A percentile compares a stretch with the other conserved stretches of the same genome.
These are phyloP conservation scores for Doris montereyensis DNA, from an alignment of 2,888 invertebrate genomes.

Conservation along the genomic window DNA sequence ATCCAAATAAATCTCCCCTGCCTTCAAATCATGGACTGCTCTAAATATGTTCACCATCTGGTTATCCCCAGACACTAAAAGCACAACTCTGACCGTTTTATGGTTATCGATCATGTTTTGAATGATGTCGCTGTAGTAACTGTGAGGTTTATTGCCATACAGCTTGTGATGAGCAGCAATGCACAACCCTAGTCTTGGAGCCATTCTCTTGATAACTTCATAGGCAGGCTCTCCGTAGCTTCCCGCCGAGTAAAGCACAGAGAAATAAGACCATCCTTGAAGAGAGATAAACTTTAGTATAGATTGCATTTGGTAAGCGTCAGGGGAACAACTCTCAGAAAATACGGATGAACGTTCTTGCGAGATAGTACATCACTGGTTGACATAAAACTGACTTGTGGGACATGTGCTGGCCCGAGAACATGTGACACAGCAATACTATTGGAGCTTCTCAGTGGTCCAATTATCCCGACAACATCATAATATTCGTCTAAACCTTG, in stretches of 20 bases:
- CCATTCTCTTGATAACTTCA: conserved; percentile 26
- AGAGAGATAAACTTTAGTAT: conserved; percentile 50
- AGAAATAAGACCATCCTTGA: conserved; percentile 84
- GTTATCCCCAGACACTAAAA: conserved; percentile 55
- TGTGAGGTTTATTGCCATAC: neutral
- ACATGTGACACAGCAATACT: conserved; percentile 48
- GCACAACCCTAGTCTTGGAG: conserved; percentile 23
- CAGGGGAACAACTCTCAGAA: conserved; percentile 57
- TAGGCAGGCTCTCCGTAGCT: conserved; percentile 58
- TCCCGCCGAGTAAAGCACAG: conserved; percentile 82
- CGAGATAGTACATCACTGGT: conserved; percentile 53
- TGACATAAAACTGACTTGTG: conserved; percentile 53
- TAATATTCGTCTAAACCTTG: neutral
- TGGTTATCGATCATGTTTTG: conserved; percentile 39
- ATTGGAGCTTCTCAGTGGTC: conserved; percentile 28
- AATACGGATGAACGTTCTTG: conserved; percentile 49
- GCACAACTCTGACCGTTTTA: conserved; percentile 50
- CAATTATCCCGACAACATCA: conserved; percentile 37
- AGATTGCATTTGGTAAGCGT: conserved; percentile 51
- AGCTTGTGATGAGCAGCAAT: conserved; percentile 27
- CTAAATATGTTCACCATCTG: conserved; percentile 48
- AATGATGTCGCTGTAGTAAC: conserved; percentile 39
- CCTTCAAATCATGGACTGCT: conserved; percentile 41
- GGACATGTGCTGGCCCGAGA: conserved; percentile 49
- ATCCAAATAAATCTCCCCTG: conserved; percentile 58